Evolutionary conservation across 1,140 invertebrate species (phyloP).

Genomic region (Bombus fervidus): DNA sequence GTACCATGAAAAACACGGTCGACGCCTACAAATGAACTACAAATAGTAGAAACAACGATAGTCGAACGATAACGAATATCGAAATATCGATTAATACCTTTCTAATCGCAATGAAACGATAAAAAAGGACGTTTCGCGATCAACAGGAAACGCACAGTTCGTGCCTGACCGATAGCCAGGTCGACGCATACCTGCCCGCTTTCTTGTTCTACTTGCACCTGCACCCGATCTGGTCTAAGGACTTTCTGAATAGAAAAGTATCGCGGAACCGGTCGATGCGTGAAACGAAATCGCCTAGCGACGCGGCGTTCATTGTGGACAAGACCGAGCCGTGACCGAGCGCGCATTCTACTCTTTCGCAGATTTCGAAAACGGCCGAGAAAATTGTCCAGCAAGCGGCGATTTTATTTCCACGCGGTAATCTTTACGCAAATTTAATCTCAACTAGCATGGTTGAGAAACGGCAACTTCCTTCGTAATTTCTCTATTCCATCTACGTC

Average conservation of each 20-base stretch:
- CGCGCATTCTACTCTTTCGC: not conserved
- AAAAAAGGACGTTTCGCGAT: slow-evolving; percentile 40
- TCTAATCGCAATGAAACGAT: slow-evolving; percentile 10
- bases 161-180: slow-evolving; percentile 45
- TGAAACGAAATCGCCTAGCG: slow-evolving; percentile 52
- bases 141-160: slow-evolving; percentile 37
- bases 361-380: not conserved
- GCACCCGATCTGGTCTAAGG: slow-evolving; percentile 50
- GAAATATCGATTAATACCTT: no score
- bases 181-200: slow-evolving; percentile 60
- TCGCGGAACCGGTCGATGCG: slow-evolving; percentile 49
- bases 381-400: not conserved
- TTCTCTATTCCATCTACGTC: not conserved
- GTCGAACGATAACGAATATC: no score
- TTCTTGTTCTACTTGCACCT: slow-evolving; percentile 67
- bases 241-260: slow-evolving; percentile 60
- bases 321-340: slow-evolving; percentile 6
- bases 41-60: no score
- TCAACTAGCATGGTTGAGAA: not conserved
- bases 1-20: no score
- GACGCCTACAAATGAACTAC: no score
- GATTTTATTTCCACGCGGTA: not conserved
- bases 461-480: not conserved
- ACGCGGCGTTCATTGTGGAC: not conserved
- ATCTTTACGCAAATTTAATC: not conserved